Percentiles rank a stretch among this genome's conserved stretches.
These are phyloP conservation scores for Yponomeuta plumbellus DNA, from an alignment of 2,888 invertebrate species.

Conservation along the genomic window DNA sequence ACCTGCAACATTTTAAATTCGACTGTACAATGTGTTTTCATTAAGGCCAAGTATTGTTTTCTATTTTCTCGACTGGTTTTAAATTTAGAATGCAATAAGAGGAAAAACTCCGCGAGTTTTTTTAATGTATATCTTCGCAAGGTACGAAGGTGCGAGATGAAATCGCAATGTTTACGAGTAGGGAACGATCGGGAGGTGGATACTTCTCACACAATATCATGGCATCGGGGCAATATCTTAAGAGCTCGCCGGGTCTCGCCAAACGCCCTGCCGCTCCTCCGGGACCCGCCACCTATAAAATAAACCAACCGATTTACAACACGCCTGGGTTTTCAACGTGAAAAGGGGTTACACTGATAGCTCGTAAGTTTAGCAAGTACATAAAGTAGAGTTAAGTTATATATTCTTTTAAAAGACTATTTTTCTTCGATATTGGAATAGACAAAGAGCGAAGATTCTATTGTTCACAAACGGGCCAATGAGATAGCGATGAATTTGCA, in stretches of 20 bases:
- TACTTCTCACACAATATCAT: conserved; percentile 44
- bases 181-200: conserved; percentile 38
- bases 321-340: conserved; percentile 60
- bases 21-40: conserved; percentile 8
- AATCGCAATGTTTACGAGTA: conserved; percentile 12
- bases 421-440: neutral
- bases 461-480: conserved; percentile 60
- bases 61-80: neutral
- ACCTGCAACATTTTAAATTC: conserved; percentile 36
- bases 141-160: conserved; percentile 1
- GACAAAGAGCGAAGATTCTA: conserved; percentile 30
- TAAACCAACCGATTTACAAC: conserved; percentile 73
- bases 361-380: conserved; percentile 41
- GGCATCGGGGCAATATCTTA: conserved; percentile 56
- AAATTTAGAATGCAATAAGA: neutral
- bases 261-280: conserved; percentile 42
- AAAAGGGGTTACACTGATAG: conserved; percentile 64
- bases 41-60: neutral
- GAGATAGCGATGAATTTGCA: conserved; percentile 38
- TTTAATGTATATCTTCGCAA: neutral
- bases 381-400: neutral
- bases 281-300: conserved; percentile 70
- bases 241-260: conserved; percentile 52
- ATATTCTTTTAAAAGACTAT: neutral
- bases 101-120: neutral